Percentiles rank a stretch among this genome's conserved stretches.
phyloP scores from a whole-genome alignment of 1,140 invertebrate species.

The Macrotrachela quadricornifera region DNA sequence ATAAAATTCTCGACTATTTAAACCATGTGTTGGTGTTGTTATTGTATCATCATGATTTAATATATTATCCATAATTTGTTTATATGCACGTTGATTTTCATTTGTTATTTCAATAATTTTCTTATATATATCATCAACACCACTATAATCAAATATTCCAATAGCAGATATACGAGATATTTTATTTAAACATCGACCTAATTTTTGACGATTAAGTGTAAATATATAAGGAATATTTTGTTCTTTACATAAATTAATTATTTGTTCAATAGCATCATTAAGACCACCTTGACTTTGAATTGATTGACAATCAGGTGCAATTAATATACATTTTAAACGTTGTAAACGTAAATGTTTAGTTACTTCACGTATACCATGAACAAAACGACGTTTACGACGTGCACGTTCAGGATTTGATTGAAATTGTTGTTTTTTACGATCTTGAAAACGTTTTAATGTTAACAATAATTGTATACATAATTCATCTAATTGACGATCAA shows the following conservation, averaged over 20 bases:
- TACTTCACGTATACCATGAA: conserved; percentile 39
- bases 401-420: conserved; percentile 36
- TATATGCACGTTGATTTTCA: conserved; percentile 1
- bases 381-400: conserved; percentile 25
- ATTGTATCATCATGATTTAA: neutral
- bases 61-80: conserved; percentile 5
- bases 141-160: conserved; percentile 38
- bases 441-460: conserved; percentile 39
- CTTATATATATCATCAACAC: conserved; percentile 27
- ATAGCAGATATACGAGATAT: conserved; percentile 35
- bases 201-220: conserved; percentile 31
- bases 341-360: conserved; percentile 35
- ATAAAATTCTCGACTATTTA: neutral
- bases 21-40: neutral
- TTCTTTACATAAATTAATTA: conserved; percentile 28
- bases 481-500: conserved; percentile 30
- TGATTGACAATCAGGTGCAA: conserved; percentile 38
- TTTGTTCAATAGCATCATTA: conserved; percentile 31
- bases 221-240: conserved; percentile 35
- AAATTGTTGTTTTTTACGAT: conserved; percentile 37
- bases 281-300: conserved; percentile 31
- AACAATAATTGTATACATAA: conserved; percentile 29
- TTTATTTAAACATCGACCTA: conserved; percentile 36
- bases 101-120: neutral
- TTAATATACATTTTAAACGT: conserved; percentile 38